phyloP scores from a whole-genome alignment of 2,113 vertebrate genomes.

The Periophthalmodon schlosseri region DNA sequence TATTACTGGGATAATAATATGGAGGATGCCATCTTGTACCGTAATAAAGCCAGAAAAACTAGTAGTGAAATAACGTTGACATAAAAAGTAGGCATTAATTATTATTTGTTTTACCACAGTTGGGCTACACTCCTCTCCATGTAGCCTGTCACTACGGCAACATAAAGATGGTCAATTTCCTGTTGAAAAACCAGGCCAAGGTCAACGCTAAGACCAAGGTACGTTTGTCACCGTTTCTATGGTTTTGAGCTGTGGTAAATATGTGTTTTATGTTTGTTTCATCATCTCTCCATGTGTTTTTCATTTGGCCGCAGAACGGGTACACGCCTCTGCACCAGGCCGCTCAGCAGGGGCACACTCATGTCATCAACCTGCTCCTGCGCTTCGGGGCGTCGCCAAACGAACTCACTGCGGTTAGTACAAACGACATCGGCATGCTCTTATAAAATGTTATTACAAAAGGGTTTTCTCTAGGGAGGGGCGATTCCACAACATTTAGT shows the following conservation, averaged over 20 bases:
- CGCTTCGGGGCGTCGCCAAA: constrained; percentile 91
- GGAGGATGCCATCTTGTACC: background rate
- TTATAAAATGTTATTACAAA: no score
- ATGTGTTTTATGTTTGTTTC: background rate
- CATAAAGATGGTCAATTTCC: constrained; percentile 95
- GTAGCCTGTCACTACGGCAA: constrained; percentile 99
- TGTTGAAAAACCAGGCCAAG: constrained; percentile 92
- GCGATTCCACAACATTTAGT: no score
- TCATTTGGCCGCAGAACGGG: constrained; percentile 83
- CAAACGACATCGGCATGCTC: background rate
- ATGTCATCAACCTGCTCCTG: constrained; percentile 94
- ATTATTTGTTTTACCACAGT: constrained; percentile 70
- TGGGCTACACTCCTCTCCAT: constrained; percentile 95
- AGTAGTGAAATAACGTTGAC: background rate
- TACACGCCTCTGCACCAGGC: constrained; percentile 97
- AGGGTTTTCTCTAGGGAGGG: no score
- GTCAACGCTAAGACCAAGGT: constrained; percentile 98
- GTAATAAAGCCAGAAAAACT: background rate
- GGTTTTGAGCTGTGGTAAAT: background rate
- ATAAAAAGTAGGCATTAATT: background rate
- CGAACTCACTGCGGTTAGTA: constrained; percentile 91
- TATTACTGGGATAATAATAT: background rate
- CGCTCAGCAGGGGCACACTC: constrained; percentile 95
- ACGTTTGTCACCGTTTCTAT: background rate
- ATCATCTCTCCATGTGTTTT: background rate